Conservation (phyloP, 2,888 invertebrate species). For the Drosophila borborema region DNA sequence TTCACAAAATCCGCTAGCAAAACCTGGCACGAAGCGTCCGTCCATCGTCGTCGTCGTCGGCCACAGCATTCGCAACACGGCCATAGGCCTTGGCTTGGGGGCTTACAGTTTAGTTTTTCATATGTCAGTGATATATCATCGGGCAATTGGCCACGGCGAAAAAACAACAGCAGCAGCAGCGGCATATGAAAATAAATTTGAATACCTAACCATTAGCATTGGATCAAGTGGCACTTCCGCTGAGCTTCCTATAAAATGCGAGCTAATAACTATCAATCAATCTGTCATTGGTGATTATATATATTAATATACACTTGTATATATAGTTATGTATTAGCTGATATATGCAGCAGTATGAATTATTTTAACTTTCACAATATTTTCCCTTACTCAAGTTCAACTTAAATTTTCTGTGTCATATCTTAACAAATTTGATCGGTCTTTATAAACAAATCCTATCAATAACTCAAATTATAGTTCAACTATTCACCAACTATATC, state of each 20-base stretch:
- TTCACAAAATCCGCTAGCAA: slow-evolving; percentile 61
- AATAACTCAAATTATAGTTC: neutral
- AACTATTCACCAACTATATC: neutral
- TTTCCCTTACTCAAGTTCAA: neutral
- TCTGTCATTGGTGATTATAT: slow-evolving; percentile 23
- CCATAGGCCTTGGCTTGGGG: slow-evolving; percentile 31
- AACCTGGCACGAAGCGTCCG: slow-evolving; percentile 23
- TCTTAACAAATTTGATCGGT: neutral
- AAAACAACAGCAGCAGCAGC: slow-evolving; percentile 19
- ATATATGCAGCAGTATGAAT: neutral
- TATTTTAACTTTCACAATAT: too few relatives aligned
- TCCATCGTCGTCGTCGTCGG: slow-evolving; percentile 19
- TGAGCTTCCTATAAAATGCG: slow-evolving; percentile 57
- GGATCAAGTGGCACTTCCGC: slow-evolving; percentile 65
- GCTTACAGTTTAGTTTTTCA: slow-evolving; percentile 67
- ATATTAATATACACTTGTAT: neutral
- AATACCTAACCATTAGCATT: slow-evolving; percentile 34
- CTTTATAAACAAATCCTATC: neutral
- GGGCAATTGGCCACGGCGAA: slow-evolving; percentile 44
- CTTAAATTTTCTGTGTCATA: neutral
- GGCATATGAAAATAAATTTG: slow-evolving; percentile 41
- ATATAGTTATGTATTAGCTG: neutral
- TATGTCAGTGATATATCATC: slow-evolving; percentile 81
- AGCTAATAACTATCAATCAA: slow-evolving; percentile 63
- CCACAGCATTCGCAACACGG: slow-evolving; percentile 32